Conservation (phyloP, 2,888 invertebrate genomes). For the Megaustenia siamemsis region DNA sequence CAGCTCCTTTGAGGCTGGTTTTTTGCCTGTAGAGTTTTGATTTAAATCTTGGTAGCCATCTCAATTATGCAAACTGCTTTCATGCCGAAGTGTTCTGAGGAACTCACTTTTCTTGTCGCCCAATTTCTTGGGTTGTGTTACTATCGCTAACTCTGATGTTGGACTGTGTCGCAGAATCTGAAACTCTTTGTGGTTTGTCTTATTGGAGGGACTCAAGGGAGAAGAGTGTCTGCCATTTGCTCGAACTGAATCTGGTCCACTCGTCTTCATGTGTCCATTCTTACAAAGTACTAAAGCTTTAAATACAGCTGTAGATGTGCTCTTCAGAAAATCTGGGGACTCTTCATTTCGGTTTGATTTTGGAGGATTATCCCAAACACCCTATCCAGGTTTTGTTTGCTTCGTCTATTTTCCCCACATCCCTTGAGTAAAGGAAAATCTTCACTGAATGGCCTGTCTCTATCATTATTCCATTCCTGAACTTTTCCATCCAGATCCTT, state of each 20-base stretch:
- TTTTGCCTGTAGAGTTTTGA: conserved; percentile 51
- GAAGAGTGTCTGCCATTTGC: conserved; percentile 57
- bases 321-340: conserved; percentile 44
- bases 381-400: conserved; percentile 56
- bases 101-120: conserved; percentile 79
- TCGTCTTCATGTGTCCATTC: conserved; percentile 53
- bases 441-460: conserved; percentile 59
- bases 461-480: conserved; percentile 57
- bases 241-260: conserved; percentile 51
- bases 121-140: conserved; percentile 79
- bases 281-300: conserved; percentile 77
- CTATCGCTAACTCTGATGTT: conserved; percentile 77
- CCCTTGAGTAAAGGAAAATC: conserved; percentile 66
- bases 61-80: conserved; percentile 58
- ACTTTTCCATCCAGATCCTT: conserved; percentile 52
- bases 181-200: conserved; percentile 56
- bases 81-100: conserved; percentile 75
- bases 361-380: conserved; percentile 68
- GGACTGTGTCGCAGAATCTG: conserved; percentile 60
- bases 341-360: conserved; percentile 58
- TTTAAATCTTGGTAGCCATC: conserved; percentile 45
- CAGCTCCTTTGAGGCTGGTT: conserved; percentile 8
- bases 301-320: conserved; percentile 67
- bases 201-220: conserved; percentile 54
- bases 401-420: conserved; percentile 57